phyloP scores from a whole-genome alignment of 2,888 invertebrate species.

The Acanthoscelides obtectus region DNA sequence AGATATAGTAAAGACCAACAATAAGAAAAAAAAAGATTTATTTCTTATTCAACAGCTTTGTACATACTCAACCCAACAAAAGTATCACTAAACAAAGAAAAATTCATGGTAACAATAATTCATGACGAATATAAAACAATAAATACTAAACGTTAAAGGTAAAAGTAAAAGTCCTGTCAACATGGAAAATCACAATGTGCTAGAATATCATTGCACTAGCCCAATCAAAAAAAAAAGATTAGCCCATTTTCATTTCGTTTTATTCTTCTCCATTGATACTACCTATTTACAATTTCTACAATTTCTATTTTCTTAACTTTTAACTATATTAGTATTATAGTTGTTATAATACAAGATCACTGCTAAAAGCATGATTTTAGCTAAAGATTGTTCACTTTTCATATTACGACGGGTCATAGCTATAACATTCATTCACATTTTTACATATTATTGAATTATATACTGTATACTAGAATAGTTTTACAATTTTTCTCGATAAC shows the following conservation, averaged over 20 bases:
- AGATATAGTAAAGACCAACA: not conserved
- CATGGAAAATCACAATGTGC: not conserved
- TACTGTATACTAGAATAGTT: not conserved
- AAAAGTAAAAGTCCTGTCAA: not conserved
- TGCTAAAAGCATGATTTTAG: not conserved
- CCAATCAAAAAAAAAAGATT: not conserved
- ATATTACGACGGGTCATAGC: not conserved
- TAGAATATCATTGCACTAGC: slow-evolving; percentile 5
- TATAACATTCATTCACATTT: not conserved
- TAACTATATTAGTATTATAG: too few species aligned
- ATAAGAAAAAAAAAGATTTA: not conserved
- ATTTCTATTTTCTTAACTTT: not conserved
- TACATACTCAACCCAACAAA: not conserved
- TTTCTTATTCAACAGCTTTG: not conserved
- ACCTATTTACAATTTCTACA: not conserved
- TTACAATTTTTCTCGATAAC: not conserved
- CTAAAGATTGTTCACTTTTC: not conserved
- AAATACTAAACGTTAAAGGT: slow-evolving; percentile 2
- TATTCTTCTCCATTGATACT: not conserved
- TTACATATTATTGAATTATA: not conserved
- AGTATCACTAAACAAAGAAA: not conserved
- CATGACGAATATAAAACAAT: not conserved
- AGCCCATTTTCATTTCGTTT: not conserved
- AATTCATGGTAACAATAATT: slow-evolving; percentile 4
- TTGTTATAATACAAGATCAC: not conserved